Evolutionary conservation across 1,140 invertebrate species (phyloP).

Genomic region (Achroia grisella): DNA sequence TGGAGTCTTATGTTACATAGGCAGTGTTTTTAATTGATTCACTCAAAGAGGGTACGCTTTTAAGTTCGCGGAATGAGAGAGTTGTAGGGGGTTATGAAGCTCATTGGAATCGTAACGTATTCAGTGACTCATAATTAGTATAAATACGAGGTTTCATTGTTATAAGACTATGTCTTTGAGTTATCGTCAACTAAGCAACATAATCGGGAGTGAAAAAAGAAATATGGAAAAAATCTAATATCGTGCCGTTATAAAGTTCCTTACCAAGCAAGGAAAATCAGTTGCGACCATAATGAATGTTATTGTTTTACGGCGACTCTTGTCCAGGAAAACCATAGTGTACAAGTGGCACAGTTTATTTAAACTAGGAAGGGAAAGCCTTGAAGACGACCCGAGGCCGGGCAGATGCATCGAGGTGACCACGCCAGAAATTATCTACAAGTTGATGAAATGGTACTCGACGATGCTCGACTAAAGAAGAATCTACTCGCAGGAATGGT

Average conservation of each 20-base stretch:
- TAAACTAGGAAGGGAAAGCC: slow-evolving; percentile 4
- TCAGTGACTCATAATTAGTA: too few relatives aligned
- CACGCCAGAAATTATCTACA: not conserved
- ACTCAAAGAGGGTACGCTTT: too few relatives aligned
- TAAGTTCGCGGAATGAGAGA: too few relatives aligned
- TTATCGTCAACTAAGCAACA: too few relatives aligned
- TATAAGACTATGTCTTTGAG: too few relatives aligned
- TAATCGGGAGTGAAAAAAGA: too few relatives aligned
- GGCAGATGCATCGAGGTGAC: not conserved
- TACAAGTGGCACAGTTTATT: slow-evolving; percentile 10
- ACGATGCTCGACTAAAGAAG: slow-evolving; percentile 4
- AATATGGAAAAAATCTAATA: slow-evolving; percentile 1
- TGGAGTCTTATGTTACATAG: too few relatives aligned
- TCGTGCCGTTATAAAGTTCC: slow-evolving; percentile 4
- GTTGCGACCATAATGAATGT: slow-evolving; percentile 2
- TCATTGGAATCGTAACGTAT: too few relatives aligned
- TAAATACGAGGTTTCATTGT: too few relatives aligned
- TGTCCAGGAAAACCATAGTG: not conserved
- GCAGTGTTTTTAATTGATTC: too few relatives aligned
- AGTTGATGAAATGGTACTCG: slow-evolving; percentile 3
- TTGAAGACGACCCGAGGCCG: slow-evolving; percentile 2
- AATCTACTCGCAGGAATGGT: slow-evolving; percentile 4
- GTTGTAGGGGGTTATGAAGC: too few relatives aligned
- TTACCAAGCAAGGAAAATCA: slow-evolving; percentile 8
- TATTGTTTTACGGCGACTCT: not conserved